These are phyloP conservation scores for Sphaerophoria rueppellii DNA, from an alignment of 2,888 invertebrate genomes.

Conservation along the genomic window DNA sequence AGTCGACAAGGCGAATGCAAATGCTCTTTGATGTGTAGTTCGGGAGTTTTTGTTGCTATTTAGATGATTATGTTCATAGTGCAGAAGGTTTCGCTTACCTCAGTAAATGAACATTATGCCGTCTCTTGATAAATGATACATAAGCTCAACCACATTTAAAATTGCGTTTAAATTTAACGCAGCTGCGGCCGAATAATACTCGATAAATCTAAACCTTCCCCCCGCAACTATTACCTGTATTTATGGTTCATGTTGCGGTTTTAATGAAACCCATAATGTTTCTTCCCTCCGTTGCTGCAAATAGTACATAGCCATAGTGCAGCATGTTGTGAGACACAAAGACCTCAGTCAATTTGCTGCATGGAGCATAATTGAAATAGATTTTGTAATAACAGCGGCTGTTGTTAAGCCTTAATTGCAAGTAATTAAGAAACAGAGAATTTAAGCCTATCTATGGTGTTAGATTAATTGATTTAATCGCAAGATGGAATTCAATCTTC, in stretches of 20 bases:
- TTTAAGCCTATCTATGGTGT: not conserved
- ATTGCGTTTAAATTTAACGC: not conserved
- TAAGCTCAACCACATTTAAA: too few relatives aligned
- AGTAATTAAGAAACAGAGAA: slow-evolving; percentile 17
- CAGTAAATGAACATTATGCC: too few relatives aligned
- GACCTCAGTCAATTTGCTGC: slow-evolving; percentile 1
- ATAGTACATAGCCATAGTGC: not conserved
- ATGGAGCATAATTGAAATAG: slow-evolving; percentile 14
- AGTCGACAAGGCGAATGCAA: not conserved
- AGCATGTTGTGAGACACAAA: not conserved
- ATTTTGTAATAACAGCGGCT: not conserved
- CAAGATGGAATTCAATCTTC: not conserved
- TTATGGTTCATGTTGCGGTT: slow-evolving; percentile 32
- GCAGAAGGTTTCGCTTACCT: too few relatives aligned
- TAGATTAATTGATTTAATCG: slow-evolving; percentile 3
- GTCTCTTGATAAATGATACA: not conserved
- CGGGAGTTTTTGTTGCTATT: not conserved
- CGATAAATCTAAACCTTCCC: not conserved
- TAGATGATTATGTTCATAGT: not conserved
- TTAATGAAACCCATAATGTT: not conserved
- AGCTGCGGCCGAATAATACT: not conserved
- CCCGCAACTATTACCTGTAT: not conserved
- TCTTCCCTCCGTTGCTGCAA: not conserved
- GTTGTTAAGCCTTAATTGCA: slow-evolving; percentile 5
- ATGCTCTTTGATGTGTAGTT: not conserved